Conservation (phyloP, 2,113 vertebrate species). For the Sarotherodon lohbergeri region DNA sequence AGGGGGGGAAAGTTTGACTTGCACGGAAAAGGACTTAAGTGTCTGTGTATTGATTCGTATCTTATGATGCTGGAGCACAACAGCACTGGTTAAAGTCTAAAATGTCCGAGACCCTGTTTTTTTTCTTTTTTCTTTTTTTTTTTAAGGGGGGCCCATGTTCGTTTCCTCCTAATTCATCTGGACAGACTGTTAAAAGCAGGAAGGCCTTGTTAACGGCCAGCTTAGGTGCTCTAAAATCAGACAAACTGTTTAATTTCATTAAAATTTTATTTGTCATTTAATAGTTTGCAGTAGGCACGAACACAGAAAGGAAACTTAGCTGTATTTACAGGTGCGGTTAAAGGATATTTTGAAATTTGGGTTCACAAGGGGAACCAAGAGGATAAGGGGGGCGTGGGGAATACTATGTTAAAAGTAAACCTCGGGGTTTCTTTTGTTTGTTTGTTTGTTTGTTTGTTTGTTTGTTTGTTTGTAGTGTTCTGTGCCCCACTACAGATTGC, state of each 20-base stretch:
- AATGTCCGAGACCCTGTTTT: neutral
- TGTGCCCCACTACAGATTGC: neutral
- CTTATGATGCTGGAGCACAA: neutral
- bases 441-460: rapidly evolving
- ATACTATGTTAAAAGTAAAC: neutral
- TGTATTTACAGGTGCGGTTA: neutral
- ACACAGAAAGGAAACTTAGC: neutral
- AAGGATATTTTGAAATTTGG: neutral
- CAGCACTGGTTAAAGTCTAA: conserved; percentile 2
- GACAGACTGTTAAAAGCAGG: neutral
- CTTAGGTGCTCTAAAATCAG: neutral
- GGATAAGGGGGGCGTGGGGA: neutral
- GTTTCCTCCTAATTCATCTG: neutral
- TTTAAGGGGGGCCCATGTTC: neutral
- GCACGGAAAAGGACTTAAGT: neutral
- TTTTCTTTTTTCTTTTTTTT: neutral
- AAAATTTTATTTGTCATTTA: neutral
- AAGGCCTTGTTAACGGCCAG: neutral
- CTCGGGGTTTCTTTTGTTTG: neutral
- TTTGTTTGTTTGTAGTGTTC: rapidly evolving
- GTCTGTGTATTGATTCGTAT: neutral
- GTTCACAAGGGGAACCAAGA: neutral
- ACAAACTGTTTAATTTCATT: neutral
- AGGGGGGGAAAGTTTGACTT: neutral
- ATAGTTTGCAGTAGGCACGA: neutral